These are phyloP conservation scores for Oscheius sp. DNA, from an alignment of 2,888 invertebrate genomes.

Conservation along the genomic window DNA sequence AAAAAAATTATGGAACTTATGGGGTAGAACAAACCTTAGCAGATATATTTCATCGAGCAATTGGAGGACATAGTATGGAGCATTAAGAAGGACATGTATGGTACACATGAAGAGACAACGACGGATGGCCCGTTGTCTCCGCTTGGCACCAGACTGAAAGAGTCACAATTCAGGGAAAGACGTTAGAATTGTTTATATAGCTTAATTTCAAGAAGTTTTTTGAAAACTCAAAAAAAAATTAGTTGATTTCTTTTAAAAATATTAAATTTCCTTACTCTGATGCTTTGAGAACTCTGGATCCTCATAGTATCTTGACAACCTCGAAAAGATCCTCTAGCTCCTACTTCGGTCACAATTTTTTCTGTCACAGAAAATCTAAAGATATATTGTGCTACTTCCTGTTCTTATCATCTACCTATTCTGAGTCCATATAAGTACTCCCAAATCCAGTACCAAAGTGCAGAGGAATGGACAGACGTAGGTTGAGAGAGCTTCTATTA, in stretches of 20 bases:
- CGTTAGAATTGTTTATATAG: not conserved
- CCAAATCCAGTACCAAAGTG: constrained; percentile 61
- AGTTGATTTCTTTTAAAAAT: not conserved
- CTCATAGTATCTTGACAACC: constrained; percentile 27
- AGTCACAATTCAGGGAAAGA: not conserved
- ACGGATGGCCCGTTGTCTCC: constrained; percentile 57
- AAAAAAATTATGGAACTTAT: not conserved
- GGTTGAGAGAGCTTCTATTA: constrained; percentile 56
- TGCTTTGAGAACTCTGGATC: constrained; percentile 49
- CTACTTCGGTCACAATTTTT: not conserved
- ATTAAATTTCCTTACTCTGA: constrained; percentile 33
- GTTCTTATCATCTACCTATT: not conserved
- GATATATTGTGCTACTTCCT: not conserved
- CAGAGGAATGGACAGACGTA: constrained; percentile 59
- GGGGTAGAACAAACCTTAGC: not conserved
- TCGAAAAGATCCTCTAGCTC: not conserved
- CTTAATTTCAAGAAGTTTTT: no score
- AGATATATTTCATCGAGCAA: constrained; percentile 55
- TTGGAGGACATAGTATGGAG: constrained; percentile 61
- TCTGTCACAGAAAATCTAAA: constrained; percentile 10
- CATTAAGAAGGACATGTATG: constrained; percentile 58
- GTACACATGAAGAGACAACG: constrained; percentile 62
- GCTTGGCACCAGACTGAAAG: constrained; percentile 33
- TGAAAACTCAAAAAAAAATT: no score
- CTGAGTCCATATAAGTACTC: constrained; percentile 49